Evolutionary conservation across 2,797 vertebrate species (phyloP).

Genomic region (Mycteria americana): DNA sequence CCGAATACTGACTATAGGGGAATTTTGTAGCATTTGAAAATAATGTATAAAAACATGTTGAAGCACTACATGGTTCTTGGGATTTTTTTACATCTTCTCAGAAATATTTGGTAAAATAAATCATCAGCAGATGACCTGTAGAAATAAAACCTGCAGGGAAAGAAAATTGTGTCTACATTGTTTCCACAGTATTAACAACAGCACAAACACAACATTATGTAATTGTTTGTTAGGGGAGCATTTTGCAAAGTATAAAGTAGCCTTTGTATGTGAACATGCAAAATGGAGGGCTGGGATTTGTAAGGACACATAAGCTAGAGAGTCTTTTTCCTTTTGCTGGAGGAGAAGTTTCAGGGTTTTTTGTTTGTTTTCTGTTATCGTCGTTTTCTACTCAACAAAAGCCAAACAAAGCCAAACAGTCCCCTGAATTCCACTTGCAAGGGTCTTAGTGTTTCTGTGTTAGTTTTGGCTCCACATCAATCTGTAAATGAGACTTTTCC

Average conservation of each 20-base stretch:
- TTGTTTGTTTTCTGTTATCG: background rate
- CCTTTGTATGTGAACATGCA: background rate
- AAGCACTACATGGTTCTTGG: background rate
- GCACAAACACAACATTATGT: background rate
- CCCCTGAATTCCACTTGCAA: background rate
- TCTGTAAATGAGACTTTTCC: background rate
- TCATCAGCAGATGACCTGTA: background rate
- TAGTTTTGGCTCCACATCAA: background rate
- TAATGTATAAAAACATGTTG: background rate
- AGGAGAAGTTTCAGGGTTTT: background rate
- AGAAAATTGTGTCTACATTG: background rate
- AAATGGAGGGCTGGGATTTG: background rate
- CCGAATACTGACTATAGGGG: background rate
- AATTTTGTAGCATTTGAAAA: background rate
- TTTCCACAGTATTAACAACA: background rate
- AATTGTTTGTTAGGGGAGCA: background rate
- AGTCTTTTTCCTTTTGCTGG: background rate
- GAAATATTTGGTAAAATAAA: background rate
- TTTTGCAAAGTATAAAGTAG: background rate
- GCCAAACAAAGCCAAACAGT: background rate
- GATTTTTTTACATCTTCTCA: background rate
- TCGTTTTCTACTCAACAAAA: background rate
- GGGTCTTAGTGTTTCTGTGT: background rate
- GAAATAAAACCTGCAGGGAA: background rate
- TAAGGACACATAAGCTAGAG: background rate